A percentile compares a stretch with the other conserved stretches of the same genome.
Conservation (phyloP, 2,888 invertebrate genomes). For the Laspeyria flexula region DNA sequence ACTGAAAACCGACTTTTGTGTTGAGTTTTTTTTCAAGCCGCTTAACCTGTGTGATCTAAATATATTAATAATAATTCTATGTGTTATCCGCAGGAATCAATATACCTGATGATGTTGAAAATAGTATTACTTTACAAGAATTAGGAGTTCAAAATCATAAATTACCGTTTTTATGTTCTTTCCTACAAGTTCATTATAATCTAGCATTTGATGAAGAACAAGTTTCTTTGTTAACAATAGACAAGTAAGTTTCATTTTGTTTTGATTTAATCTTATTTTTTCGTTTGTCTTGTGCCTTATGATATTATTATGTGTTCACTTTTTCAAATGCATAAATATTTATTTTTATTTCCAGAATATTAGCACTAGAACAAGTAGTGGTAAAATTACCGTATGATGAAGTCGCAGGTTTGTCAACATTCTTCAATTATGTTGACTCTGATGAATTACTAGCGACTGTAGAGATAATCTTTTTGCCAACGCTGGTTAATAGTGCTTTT, state of each 20-base stretch:
- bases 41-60: background rate
- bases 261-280: background rate
- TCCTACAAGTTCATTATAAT: conserved; percentile 14
- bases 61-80: background rate
- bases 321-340: background rate
- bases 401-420: conserved; percentile 44
- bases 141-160: conserved; percentile 16
- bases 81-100: conserved; percentile 13
- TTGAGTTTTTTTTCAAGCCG: too few relatives aligned
- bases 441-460: conserved; percentile 54
- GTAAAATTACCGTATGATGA: conserved; percentile 19
- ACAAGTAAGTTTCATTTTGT: conserved; percentile 11
- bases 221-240: conserved; percentile 18
- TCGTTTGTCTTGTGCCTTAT: background rate
- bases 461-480: conserved; percentile 50
- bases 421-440: conserved; percentile 48
- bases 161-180: conserved; percentile 6
- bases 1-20: too few relatives aligned
- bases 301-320: too few relatives aligned
- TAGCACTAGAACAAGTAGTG: conserved; percentile 34
- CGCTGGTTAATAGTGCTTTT: conserved; percentile 39
- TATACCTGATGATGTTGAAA: background rate
- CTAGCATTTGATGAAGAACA: conserved; percentile 8
- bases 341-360: conserved; percentile 31
- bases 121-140: conserved; percentile 16